Evolutionary conservation across 2,113 vertebrate genomes (phyloP).

Genomic region (Myanophis thanlyinensis): DNA sequence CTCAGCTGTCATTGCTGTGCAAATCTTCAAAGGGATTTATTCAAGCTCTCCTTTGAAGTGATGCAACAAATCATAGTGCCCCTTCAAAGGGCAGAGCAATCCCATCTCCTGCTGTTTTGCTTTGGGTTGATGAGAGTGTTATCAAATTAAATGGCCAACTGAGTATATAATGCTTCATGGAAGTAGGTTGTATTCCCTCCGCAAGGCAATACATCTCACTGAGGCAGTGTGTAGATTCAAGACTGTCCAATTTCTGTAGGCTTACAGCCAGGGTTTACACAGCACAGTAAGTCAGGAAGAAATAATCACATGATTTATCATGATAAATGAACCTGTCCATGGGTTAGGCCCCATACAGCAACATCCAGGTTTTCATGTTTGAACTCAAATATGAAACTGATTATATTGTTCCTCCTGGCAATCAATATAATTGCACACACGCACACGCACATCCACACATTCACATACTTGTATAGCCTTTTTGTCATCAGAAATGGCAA

Average conservation of each 20-base stretch:
- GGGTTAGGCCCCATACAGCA: not conserved
- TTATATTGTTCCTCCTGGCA: not conserved
- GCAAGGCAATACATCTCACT: not conserved
- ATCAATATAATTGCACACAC: not conserved
- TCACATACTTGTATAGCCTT: not conserved
- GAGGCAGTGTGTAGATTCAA: not conserved
- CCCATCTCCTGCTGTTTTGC: not conserved
- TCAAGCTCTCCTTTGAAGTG: not conserved
- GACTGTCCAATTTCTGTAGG: not conserved
- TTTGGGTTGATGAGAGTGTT: not conserved
- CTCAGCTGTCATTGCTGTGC: not conserved
- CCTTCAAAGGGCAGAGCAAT: not conserved
- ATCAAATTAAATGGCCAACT: not conserved
- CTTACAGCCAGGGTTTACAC: not conserved
- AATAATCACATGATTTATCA: not conserved
- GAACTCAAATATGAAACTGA: not conserved
- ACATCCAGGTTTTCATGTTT: not conserved
- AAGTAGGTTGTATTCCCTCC: not conserved
- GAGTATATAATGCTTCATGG: not conserved
- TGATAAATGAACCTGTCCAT: not conserved
- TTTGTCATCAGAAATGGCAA: not conserved
- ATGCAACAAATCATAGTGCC: not conserved
- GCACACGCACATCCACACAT: not conserved
- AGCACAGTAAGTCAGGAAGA: not conserved
- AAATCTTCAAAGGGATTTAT: not conserved